Evolutionary conservation across 2,797 vertebrate genomes (phyloP), one percentile per base, ranked within the genome.

Genomic region (Lacerta agilis): DNA sequence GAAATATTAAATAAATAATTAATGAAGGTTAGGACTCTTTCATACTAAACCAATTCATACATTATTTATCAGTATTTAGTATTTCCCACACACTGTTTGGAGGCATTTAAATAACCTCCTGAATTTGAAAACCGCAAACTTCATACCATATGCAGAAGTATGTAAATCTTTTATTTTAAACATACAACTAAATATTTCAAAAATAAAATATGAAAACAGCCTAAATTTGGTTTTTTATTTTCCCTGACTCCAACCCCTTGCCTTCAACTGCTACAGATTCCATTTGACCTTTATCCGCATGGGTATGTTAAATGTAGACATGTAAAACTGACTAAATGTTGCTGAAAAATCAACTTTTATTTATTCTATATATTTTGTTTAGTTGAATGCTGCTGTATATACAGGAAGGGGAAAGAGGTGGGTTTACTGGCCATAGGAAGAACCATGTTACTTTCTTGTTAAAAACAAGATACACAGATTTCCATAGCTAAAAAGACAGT

Each of bases 61-160:
- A 92, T 92, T 92, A 94, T 93, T 95, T 88, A 91, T 77, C n/a
- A 84, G 36, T 92, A 93, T 83, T 94, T 94, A 88, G 18, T 71
- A 77, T 88, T 76, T 64, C 83, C n/a, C 75, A 55, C 5, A 75
- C 8, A 61, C 38, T 49, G 58, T 85, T 87, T 0, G 80, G n/a
- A 93, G 86, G 91, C 2, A 84, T 85, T 89, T 90, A 83, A 86
- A 36, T 18, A 77, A 82, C 36, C 82, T 67, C 86, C 86, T 86
- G 8, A 25, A 89, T 77, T 87, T 93, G 75, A 83, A 92, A 93
- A 92, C 1, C 89, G 20, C 23, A 93, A 88, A 78, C 29, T 71
- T 78, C 0, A 79, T 1, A 27, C 29, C 15, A 89, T 0, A 76
- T 0, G 0, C 7, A 83, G 33, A 76, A n/a, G 9, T 49, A 73